Conservation (phyloP, 2,888 invertebrate species). For the Agrenia bidenticulata region DNA sequence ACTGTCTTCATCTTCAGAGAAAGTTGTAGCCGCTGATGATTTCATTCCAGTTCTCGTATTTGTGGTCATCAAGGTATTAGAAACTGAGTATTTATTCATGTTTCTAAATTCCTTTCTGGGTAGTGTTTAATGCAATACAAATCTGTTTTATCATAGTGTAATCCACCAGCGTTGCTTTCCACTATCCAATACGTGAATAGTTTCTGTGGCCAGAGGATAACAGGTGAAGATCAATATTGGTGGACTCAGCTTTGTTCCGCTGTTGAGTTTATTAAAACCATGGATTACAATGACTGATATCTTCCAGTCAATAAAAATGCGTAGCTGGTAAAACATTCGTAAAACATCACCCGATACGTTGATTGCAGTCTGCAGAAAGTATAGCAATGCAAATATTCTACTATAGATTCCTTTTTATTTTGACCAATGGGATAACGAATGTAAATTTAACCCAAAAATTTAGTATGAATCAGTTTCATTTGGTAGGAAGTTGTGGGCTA, state of each 20-base stretch:
- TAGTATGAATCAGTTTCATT: too few relatives aligned
- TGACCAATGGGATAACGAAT: too few relatives aligned
- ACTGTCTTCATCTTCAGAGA: conserved; percentile 76
- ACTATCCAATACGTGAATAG: conserved; percentile 95
- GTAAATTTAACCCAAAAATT: too few relatives aligned
- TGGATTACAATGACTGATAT: conserved; percentile 67
- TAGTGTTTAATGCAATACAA: background rate
- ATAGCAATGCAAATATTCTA: too few relatives aligned
- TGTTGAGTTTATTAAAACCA: conserved; percentile 96
- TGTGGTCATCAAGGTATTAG: conserved; percentile 89
- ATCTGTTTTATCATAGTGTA: conserved; percentile 69
- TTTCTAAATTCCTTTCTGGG: background rate
- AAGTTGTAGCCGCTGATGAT: conserved; percentile 84
- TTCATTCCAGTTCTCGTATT: conserved; percentile 94
- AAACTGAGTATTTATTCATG: too few relatives aligned
- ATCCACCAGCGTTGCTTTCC: conserved; percentile 89
- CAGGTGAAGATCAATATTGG: conserved; percentile 86
- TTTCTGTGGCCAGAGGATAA: conserved; percentile 78
- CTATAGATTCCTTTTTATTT: too few relatives aligned
- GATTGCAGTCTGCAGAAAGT: too few relatives aligned
- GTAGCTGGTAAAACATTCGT: too few relatives aligned
- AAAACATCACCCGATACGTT: too few relatives aligned
- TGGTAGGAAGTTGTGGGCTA: too few relatives aligned
- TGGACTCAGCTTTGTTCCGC: conserved; percentile 98
- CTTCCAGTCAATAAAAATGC: too few relatives aligned